Base-by-base conservation (phyloP, 2,113 vertebrate genomes). In the Cranoglanis bouderius region DNA sequence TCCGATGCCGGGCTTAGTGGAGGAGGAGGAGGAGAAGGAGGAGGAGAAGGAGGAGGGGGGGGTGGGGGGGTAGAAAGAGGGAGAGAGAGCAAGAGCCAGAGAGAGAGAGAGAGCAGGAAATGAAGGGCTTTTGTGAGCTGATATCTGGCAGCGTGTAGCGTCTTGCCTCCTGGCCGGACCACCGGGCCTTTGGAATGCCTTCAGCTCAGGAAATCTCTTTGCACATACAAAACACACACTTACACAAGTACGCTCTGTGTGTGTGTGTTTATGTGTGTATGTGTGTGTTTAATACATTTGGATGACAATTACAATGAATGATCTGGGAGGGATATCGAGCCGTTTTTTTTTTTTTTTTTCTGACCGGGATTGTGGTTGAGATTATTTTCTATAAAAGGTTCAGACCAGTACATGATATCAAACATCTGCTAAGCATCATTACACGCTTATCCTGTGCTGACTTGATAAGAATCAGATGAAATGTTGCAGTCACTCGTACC, bases 191-290 rank as follows among this genome's bases (percentile, higher is more conserved):
- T 96, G 96, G 96, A 97, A 97, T 96, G 93, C 94, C 95, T 95
- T 95, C 95, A 93, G 94, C 95, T 94, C 96, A 97, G 97, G 97
- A 97, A 97, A 96, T 97, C 95, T 96, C 94, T 94, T 96, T 96
- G 51, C 53, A 49, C 85, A 78, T 74, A 67, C 51, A 72, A 91
- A 51, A 85, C 57, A 86, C 85, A 65, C 67, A 89, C 86, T 89
- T 90, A 92, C 90, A 38, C 91, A 90, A 81, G 88, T 90, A 86
- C 87, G 72, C 91, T 91, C 82, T 88, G n/a, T 53, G 77, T 82
- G 32, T 82, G 51, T 81, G 49, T 55, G n/a, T 81, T n/a, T 53
- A 3, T 53, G 26, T 29, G 43, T 46, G 72, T 78, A 24, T 77
- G 75, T 81, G 49, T 55, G 7, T 81, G 8, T 82, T 82, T 26